phyloP scores from a whole-genome alignment of 2,888 invertebrate species.

The Netelia virgata region DNA sequence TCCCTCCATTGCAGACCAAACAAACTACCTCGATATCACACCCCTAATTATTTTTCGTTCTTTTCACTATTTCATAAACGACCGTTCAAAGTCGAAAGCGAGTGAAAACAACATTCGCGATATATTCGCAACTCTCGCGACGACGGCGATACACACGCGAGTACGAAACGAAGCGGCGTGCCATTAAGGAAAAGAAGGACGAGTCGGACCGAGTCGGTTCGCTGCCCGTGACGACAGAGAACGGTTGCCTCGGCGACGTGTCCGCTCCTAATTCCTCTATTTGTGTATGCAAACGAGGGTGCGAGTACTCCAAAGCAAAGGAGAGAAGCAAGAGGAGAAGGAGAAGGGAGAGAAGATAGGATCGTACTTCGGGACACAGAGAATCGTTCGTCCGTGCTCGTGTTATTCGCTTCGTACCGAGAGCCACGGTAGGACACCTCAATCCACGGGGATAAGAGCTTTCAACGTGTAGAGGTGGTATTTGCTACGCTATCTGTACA shows the following conservation, averaged over 20 bases:
- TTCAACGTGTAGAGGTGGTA: constrained; percentile 45
- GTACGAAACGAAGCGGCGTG: constrained; percentile 2
- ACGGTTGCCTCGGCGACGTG: constrained; percentile 71
- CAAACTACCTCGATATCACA: too few species aligned
- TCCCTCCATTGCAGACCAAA: too few species aligned
- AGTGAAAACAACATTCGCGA: constrained; percentile 14
- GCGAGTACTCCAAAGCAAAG: constrained; percentile 62
- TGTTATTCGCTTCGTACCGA: constrained; percentile 36
- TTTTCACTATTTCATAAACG: not conserved
- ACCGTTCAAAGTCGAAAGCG: not conserved
- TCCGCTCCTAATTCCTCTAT: constrained; percentile 79
- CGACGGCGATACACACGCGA: constrained; percentile 16
- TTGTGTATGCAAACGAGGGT: constrained; percentile 81
- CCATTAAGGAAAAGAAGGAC: constrained; percentile 36
- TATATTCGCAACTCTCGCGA: not conserved
- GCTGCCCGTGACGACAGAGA: constrained; percentile 57
- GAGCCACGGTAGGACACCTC: constrained; percentile 33
- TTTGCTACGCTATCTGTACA: constrained; percentile 37
- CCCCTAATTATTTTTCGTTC: not conserved
- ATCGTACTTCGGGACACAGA: constrained; percentile 32
- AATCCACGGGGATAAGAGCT: constrained; percentile 58
- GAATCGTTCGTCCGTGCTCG: constrained; percentile 29
- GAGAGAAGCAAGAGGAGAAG: not conserved
- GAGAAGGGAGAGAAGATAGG: constrained; percentile 20
- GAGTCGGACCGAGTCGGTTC: constrained; percentile 31